Evolutionary conservation across 2,888 invertebrate genomes (phyloP), one percentile per base, ranked within the genome.

Genomic region (Phyllotreta striolata): DNA sequence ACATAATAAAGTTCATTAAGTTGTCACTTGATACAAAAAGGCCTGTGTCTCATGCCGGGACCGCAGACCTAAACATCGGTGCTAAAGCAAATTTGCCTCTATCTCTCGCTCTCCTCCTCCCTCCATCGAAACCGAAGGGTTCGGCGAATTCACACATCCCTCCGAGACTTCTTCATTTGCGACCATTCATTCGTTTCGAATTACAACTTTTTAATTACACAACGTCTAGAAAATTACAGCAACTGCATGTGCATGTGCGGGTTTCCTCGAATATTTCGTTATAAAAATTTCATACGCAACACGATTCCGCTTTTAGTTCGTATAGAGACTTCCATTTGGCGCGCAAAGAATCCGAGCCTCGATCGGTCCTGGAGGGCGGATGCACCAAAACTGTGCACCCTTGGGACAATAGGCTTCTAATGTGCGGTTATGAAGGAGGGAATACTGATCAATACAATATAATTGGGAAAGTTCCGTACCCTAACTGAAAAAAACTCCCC

Each of bases 1-100:
- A 58, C 58, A 57, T 65, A 65, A 65, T 64, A 52, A 46, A 64
- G 56, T 64, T 64, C 64, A 64, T 62, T 62, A 65, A 62, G 55
- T 65, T 62, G 62, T 61, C 65, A 65, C 58, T 54, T 61, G 24
- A 44, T 12, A 62, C 47, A 56, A 51, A 61, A 51, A 47, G 55
- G 58, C 55, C 54, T 62, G n/a, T 51, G 62, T 62, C 55, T 55
- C 62, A 44, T 39, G 39, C 49, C 43, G 62, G 55, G 54, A 41
- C 61, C 58, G 51, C 59, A 66, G 55, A 55, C 58, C 58, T 59
- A 66, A 66, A 66, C 37, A 52, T 52, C 59, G 49, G 55, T 54
- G 43, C 54, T 62, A 62, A 59, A 51, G 60, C 39, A 64, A 60
- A 64, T 60, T 55, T 55, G 55, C 47, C 54, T 43, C 49, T 24